phyloP scores from a whole-genome alignment of 2,113 vertebrate species.

The Rhabdomys dilectus region DNA sequence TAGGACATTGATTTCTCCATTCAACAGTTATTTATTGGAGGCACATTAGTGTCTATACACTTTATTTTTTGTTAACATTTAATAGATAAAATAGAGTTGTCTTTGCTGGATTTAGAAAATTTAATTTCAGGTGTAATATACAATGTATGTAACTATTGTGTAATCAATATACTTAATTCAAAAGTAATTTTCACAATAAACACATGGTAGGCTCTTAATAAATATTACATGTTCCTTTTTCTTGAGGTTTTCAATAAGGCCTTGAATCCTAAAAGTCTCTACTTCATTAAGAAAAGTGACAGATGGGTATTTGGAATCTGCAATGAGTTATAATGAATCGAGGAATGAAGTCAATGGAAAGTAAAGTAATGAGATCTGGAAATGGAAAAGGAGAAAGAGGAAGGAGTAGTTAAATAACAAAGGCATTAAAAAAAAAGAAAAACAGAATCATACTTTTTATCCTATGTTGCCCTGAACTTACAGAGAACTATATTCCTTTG shows the following conservation, averaged over 20 bases:
- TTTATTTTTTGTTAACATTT: background rate
- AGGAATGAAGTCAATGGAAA: background rate
- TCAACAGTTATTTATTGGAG: conserved; percentile 23
- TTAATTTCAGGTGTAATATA: background rate
- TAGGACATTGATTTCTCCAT: background rate
- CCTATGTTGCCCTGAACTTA: background rate
- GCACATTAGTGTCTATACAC: background rate
- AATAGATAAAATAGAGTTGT: background rate
- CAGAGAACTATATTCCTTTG: background rate
- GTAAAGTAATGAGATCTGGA: background rate
- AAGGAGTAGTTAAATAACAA: background rate
- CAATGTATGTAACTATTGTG: background rate
- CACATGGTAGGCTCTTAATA: background rate
- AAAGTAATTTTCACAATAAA: background rate
- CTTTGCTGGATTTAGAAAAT: background rate
- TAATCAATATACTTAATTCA: background rate
- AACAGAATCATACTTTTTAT: background rate
- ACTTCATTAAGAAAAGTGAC: background rate
- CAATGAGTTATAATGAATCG: background rate
- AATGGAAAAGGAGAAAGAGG: background rate
- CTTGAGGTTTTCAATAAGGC: background rate
- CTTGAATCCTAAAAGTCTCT: background rate
- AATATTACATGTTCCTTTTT: background rate
- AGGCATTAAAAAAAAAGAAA: background rate
- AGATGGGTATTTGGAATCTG: background rate